A percentile compares a stretch with the other conserved stretches of the same genome.
phyloP scores from a whole-genome alignment of 2,113 vertebrate genomes.

The Ammodytes marinus region DNA sequence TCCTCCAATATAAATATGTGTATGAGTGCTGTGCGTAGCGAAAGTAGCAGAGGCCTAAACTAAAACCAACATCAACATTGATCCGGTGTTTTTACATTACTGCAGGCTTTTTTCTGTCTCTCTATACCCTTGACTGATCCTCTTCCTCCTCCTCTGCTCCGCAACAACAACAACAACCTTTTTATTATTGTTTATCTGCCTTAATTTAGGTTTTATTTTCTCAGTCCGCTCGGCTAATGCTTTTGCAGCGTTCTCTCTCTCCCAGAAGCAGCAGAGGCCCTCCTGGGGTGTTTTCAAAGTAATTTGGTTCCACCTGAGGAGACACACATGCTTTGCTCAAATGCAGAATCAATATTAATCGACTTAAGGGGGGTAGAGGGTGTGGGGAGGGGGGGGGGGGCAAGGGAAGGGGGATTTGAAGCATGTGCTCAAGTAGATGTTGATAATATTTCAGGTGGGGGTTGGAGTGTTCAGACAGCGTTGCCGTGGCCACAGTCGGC shows the following conservation, averaged over 20 bases:
- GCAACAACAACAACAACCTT: constrained; percentile 33
- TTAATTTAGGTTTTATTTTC: constrained; percentile 74
- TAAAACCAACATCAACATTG: constrained; percentile 50
- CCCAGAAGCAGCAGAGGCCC: constrained; percentile 37
- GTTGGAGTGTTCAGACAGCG: constrained; percentile 57
- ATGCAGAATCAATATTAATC: constrained; percentile 83
- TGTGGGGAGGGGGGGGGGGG: neutral
- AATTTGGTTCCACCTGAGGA: constrained; percentile 82
- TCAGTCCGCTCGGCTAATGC: constrained; percentile 63
- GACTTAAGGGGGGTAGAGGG: constrained; percentile 46
- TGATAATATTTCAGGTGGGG: constrained; percentile 74
- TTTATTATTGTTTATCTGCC: constrained; percentile 74
- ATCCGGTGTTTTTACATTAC: constrained; percentile 55
- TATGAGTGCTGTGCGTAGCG: constrained; percentile 21
- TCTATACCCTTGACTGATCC: constrained; percentile 42
- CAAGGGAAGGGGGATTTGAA: neutral
- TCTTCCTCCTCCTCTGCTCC: neutral
- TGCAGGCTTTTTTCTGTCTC: constrained; percentile 26
- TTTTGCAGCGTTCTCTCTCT: constrained; percentile 53
- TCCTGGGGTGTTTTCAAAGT: constrained; percentile 69
- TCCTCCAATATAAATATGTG: neutral
- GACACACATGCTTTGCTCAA: constrained; percentile 76
- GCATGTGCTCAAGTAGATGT: constrained; percentile 64
- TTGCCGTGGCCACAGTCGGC: constrained; percentile 49
- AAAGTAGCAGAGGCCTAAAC: constrained; percentile 25